Conservation (phyloP, 1,140 invertebrate genomes). For the Pararge aegeria region DNA sequence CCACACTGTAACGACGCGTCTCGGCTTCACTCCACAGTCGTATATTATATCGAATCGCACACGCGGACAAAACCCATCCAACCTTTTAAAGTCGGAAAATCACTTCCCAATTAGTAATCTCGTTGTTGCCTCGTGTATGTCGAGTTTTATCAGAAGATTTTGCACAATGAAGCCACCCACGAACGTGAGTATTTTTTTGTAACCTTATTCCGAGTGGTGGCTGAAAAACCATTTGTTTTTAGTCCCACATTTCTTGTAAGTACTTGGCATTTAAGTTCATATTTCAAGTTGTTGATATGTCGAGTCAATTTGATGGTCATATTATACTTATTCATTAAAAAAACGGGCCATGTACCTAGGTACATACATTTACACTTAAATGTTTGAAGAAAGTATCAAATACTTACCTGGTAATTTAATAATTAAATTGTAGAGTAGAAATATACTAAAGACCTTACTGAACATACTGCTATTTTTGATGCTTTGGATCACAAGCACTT, state of each 20-base stretch:
- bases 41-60: conserved; percentile 30
- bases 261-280: too few relatives aligned
- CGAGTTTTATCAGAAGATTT: conserved; percentile 53
- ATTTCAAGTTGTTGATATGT: too few relatives aligned
- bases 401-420: too few relatives aligned
- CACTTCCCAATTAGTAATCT: conserved; percentile 3
- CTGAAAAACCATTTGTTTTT: not conserved
- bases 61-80: conserved; percentile 30
- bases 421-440: too few relatives aligned
- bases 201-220: not conserved
- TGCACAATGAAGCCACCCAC: conserved; percentile 69
- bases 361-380: too few relatives aligned
- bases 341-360: too few relatives aligned
- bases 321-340: too few relatives aligned
- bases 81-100: conserved; percentile 10
- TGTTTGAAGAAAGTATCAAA: too few relatives aligned
- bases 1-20: conserved; percentile 40
- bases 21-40: conserved; percentile 48
- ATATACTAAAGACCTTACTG: too few relatives aligned
- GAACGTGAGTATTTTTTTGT: conserved; percentile 51
- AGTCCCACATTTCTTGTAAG: not conserved
- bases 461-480: too few relatives aligned
- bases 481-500: too few relatives aligned
- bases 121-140: conserved; percentile 42
- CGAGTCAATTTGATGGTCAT: too few relatives aligned